Evolutionary conservation across 2,797 vertebrate genomes (phyloP).

Genomic region (Cyclura pinguis): DNA sequence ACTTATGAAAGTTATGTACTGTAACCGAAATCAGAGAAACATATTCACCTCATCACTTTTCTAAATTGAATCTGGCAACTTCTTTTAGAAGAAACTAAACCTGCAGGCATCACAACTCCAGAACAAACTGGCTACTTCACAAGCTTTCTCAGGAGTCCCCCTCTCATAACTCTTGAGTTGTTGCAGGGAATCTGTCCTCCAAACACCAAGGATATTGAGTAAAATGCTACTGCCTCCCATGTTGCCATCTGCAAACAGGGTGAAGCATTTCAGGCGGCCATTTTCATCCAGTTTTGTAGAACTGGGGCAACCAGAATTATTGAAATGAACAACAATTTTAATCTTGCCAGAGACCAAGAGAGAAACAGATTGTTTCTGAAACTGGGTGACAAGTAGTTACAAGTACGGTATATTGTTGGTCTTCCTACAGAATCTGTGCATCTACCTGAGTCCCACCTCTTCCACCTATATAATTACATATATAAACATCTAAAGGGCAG

Average conservation of each 20-base stretch:
- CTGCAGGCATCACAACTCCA: too few species aligned
- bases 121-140: too few species aligned
- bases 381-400: background rate
- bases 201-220: too few species aligned
- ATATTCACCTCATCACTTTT: too few species aligned
- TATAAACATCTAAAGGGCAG: background rate
- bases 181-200: too few species aligned
- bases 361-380: background rate
- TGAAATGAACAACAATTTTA: background rate
- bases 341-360: background rate
- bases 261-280: background rate
- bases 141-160: too few species aligned
- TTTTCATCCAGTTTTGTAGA: background rate
- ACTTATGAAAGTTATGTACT: too few species aligned
- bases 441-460: background rate
- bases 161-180: too few species aligned
- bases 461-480: background rate
- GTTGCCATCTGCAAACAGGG: background rate
- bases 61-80: too few species aligned
- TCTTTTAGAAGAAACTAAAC: too few species aligned
- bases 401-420: background rate
- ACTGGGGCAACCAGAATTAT: background rate
- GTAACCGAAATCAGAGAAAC: too few species aligned
- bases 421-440: background rate
- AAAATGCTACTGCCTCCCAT: too few species aligned